A percentile compares a stretch with the other conserved stretches of the same genome.
phyloP scores from a whole-genome alignment of 2,888 invertebrate genomes.

The Drosophila kanekoi region DNA sequence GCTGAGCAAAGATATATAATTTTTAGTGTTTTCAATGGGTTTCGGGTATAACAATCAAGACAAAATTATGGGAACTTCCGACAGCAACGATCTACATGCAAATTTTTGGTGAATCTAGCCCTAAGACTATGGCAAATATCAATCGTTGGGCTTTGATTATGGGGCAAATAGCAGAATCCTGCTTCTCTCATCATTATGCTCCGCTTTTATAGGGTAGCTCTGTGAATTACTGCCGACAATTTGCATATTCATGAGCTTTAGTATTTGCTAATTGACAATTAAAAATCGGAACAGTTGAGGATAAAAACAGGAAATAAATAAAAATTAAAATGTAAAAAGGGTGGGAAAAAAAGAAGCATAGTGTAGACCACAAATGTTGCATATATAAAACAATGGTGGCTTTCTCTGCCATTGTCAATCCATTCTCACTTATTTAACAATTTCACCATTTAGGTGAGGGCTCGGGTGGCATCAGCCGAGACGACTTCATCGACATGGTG shows the following conservation, averaged over 20 bases:
- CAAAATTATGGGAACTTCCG: no score
- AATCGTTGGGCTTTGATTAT: no score
- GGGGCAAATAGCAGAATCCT: no score
- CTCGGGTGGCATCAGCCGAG: conserved; percentile 91
- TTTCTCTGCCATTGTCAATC: conserved; percentile 41
- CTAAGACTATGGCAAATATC: no score
- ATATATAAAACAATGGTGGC: conserved; percentile 51
- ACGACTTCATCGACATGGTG: conserved; percentile 93
- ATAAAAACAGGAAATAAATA: conserved; percentile 69
- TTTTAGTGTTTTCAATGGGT: no score
- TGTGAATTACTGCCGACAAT: conserved; percentile 46
- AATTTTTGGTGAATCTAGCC: no score
- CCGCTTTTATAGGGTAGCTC: conserved; percentile 3
- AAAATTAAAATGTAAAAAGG: conserved; percentile 43
- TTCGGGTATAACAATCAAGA: no score
- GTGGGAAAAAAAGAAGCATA: conserved; percentile 3
- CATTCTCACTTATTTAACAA: conserved; percentile 39
- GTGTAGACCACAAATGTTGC: conserved; percentile 48
- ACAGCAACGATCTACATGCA: no score
- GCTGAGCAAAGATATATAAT: no score
- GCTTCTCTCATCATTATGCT: conserved; percentile 23
- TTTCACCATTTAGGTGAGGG: conserved; percentile 86
- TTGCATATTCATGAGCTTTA: conserved; percentile 77
- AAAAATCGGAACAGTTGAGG: conserved; percentile 43
- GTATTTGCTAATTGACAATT: conserved; percentile 77